These are phyloP conservation scores for Cephus pulcher DNA, from an alignment of 2,888 invertebrate species.

Conservation along the genomic window DNA sequence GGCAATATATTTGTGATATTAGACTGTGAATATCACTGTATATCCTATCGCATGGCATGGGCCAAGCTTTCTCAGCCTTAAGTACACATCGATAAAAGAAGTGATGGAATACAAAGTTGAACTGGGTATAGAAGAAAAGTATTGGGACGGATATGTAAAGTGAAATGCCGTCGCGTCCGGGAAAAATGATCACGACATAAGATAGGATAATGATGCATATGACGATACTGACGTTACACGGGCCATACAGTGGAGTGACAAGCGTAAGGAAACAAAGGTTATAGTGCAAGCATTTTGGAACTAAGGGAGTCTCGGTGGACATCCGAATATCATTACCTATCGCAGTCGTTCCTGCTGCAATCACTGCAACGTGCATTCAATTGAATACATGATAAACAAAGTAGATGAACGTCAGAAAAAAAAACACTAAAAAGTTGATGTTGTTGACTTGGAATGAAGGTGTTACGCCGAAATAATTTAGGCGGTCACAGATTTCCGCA, in stretches of 20 bases:
- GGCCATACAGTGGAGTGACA: conserved; percentile 36
- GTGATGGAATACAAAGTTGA: background rate
- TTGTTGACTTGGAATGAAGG: conserved; percentile 39
- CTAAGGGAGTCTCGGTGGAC: conserved; percentile 27
- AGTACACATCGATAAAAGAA: background rate
- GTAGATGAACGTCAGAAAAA: conserved; percentile 39
- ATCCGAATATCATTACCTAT: conserved; percentile 48
- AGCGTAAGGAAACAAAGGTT: conserved; percentile 51
- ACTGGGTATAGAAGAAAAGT: background rate
- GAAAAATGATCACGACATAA: background rate
- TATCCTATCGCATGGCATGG: background rate
- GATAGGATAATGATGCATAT: conserved; percentile 8
- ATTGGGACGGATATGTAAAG: background rate
- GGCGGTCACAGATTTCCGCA: conserved; percentile 19
- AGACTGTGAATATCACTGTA: background rate
- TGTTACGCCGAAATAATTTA: conserved; percentile 29
- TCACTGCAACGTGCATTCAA: conserved; percentile 48
- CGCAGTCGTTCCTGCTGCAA: conserved; percentile 46
- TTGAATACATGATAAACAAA: conserved; percentile 56
- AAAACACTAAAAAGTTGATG: conserved; percentile 43
- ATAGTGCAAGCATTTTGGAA: conserved; percentile 40
- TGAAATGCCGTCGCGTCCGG: background rate
- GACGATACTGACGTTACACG: conserved; percentile 21
- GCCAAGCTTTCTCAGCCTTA: background rate
- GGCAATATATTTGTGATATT: background rate